Base-by-base conservation (phyloP, 53 echinoderm and acorn worm species). In the Echinarachnius parma region DNA sequence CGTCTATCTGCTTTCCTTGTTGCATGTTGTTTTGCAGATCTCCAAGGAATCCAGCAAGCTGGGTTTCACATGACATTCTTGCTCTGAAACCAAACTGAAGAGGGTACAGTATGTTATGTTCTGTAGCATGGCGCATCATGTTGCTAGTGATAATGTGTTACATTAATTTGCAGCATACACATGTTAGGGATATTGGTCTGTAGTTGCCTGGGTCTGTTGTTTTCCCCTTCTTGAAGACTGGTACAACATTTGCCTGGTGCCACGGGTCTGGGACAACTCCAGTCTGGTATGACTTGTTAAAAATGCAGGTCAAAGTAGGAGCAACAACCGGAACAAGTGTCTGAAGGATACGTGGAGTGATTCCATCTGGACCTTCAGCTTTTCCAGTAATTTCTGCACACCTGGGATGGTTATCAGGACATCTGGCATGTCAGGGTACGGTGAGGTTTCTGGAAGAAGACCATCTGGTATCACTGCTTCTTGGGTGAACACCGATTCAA, bases 361-460 rank as follows among this genome's bases (percentile, higher is more conserved):
- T 64, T 9, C 64, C 64, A 46, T 64, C 64, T 11, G 45, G 64
- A 9, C 64, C 33, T 60, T 62, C 42, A 44, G 44, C 3, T 62
- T 62, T n/a, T 39, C 34, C 13, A 62, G 62, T 3, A 62, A 44
- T 64, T 64, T 64, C 28, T 64, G 46, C 15, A 64, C 64, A 28
- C 64, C 64, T 45, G 27, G 46, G 5, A 47, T 64, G 11, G 64
- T 46, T 4, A 64, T 64, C 28, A 46, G 4, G 18, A 64, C 27
- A 46, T 64, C 64, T 46, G 3, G 46, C 64, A 64, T 64, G 14
- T 64, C 64, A 46, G 64, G 64, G 26, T 46, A 64, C 46, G 47
- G 64, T 9, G 64, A 64, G 47, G 24, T 47, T 64, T 64, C 47
- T 46, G 64, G 64, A 45, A 64, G 47, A 20, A 64, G 64, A 37